Evolutionary conservation across 2,797 vertebrate species (phyloP).

Genomic region (Allobates femoralis): DNA sequence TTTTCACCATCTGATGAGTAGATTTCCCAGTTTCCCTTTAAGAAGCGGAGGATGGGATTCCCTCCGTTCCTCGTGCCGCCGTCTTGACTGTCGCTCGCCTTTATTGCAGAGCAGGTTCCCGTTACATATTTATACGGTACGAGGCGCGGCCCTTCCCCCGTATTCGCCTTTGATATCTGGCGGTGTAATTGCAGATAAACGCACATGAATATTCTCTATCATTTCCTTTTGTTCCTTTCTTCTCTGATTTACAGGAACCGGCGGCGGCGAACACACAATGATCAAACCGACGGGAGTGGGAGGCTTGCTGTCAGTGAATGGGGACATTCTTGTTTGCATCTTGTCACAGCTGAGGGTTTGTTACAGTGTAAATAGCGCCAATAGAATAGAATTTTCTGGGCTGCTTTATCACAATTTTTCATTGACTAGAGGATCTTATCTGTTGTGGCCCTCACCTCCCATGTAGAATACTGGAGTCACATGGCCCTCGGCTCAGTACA

Average conservation of each 20-base stretch:
- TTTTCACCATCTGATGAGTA: background rate
- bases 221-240: constrained; percentile 21
- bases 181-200: constrained; percentile 23
- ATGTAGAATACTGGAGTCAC: too few relatives aligned
- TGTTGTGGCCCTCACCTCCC: too few relatives aligned
- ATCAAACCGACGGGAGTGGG: background rate
- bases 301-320: background rate
- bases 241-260: background rate
- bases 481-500: too few relatives aligned
- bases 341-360: background rate
- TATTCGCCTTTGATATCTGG: background rate
- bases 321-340: background rate
- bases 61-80: background rate
- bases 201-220: constrained; percentile 23
- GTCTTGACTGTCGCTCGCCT: background rate
- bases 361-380: background rate
- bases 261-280: background rate
- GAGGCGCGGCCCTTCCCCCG: background rate
- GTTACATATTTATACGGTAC: background rate
- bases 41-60: background rate
- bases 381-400: background rate
- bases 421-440: background rate
- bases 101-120: background rate
- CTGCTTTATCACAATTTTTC: background rate
- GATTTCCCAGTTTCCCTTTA: background rate